A percentile compares a stretch with the other conserved stretches of the same genome.
These are phyloP conservation scores for Cossypha polioptera DNA, from an alignment of 2,797 vertebrate genomes.

Conservation along the genomic window DNA sequence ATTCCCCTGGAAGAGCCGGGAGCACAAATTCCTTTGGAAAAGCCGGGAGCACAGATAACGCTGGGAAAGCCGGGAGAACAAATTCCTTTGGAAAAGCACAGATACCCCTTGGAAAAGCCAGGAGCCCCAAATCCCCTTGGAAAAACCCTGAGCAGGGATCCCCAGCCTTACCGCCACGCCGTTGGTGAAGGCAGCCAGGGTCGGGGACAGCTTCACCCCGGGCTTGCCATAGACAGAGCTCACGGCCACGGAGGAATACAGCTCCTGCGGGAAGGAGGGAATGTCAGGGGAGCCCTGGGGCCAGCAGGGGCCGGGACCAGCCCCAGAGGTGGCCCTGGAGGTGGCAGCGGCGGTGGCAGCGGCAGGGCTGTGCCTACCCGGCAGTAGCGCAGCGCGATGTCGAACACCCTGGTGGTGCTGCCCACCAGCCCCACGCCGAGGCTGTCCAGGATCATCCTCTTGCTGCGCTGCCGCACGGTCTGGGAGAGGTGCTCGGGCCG, in stretches of 20 bases:
- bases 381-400: constrained; percentile 83
- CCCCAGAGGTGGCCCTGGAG: too few species aligned
- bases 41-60: too few species aligned
- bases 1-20: not conserved
- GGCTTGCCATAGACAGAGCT: constrained; percentile 85
- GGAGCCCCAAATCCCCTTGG: not conserved
- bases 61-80: accelerated
- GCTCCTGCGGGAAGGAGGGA: constrained; percentile 65
- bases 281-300: not conserved
- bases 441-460: constrained; percentile 90
- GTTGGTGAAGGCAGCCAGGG: constrained; percentile 85
- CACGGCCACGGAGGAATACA: constrained; percentile 77
- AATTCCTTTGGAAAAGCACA: not conserved
- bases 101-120: accelerated
- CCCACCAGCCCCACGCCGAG: constrained; percentile 88
- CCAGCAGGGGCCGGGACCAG: too few species aligned
- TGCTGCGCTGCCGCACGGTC: constrained; percentile 80
- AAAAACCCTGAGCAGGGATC: too few species aligned
- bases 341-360: too few species aligned
- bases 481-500: constrained; percentile 78
- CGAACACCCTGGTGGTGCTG: constrained; percentile 83
- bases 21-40: too few species aligned
- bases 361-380: constrained; percentile 69
- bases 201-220: constrained; percentile 80
- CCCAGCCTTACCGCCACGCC: constrained; percentile 84